Conservation (phyloP, 2,113 vertebrate species). For the Podarcis muralis region DNA sequence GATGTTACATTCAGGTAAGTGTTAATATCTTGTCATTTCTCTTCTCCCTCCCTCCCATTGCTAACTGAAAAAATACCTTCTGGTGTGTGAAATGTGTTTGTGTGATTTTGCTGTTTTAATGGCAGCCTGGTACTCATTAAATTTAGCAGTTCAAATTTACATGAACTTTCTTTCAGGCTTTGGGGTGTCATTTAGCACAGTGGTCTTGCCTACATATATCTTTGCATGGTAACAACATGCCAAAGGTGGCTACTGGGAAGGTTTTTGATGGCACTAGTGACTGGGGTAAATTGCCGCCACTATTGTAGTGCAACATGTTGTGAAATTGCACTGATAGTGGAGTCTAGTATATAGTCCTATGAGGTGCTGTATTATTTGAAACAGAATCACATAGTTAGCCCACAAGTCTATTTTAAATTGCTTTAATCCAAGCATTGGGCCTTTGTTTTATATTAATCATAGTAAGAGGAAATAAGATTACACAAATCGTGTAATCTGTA, state of each 20-base stretch:
- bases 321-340: background rate
- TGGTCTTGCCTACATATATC: background rate
- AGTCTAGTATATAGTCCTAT: background rate
- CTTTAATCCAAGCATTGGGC: background rate
- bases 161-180: conserved; percentile 35
- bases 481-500: background rate
- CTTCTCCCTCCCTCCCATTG: background rate
- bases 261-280: background rate
- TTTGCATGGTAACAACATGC: background rate
- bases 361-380: background rate
- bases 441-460: background rate
- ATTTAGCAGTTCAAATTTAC: background rate
- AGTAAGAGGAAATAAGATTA: background rate
- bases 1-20: conserved; percentile 67
- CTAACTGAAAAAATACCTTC: conserved; percentile 49
- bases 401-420: too few relatives aligned
- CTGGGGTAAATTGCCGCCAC: background rate
- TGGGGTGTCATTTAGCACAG: background rate
- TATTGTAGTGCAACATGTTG: background rate
- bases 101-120: conserved; percentile 51
- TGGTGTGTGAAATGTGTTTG: conserved; percentile 48
- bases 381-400: background rate
- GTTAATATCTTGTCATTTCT: conserved; percentile 51
- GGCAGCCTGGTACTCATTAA: background rate
- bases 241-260: background rate